A percentile compares a stretch with the other conserved stretches of the same genome.
Evolutionary conservation across 2,113 vertebrate genomes (phyloP).

Genomic region (Zosterops borbonicus): DNA sequence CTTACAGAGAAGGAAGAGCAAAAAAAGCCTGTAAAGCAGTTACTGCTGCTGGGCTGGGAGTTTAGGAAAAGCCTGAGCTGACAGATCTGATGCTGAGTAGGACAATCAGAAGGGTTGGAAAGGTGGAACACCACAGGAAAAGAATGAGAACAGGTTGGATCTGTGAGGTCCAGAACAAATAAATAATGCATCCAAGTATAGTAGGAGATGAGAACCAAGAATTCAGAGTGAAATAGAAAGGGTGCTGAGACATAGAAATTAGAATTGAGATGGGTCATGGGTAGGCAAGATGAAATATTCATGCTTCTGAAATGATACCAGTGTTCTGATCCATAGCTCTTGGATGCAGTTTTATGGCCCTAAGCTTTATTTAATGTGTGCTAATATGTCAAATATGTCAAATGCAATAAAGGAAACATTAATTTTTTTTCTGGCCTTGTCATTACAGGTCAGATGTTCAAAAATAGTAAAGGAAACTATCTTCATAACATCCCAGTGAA

Average conservation of each 20-base stretch:
- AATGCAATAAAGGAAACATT: not conserved
- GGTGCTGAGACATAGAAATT: not conserved
- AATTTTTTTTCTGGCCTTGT: not conserved
- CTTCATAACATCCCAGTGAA: not conserved
- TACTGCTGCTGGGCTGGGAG: not conserved
- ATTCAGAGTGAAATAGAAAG: not conserved
- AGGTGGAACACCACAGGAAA: not conserved
- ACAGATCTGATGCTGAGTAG: not conserved
- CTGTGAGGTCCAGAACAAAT: not conserved
- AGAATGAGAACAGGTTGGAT: not conserved
- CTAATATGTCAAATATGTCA: not conserved
- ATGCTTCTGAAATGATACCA: not conserved
- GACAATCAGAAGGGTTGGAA: not conserved
- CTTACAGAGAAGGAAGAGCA: not conserved
- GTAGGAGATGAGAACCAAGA: not conserved
- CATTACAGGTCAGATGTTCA: not conserved
- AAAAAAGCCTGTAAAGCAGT: not conserved
- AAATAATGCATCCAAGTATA: not conserved
- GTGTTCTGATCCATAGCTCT: not conserved
- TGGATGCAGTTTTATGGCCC: not conserved
- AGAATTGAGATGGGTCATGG: not conserved
- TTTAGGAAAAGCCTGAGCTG: accelerated
- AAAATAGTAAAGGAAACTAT: not conserved
- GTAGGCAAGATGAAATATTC: not conserved
- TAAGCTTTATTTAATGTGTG: not conserved